phyloP scores from a whole-genome alignment of 2,888 invertebrate genomes.

The Drosophila ezoana region DNA sequence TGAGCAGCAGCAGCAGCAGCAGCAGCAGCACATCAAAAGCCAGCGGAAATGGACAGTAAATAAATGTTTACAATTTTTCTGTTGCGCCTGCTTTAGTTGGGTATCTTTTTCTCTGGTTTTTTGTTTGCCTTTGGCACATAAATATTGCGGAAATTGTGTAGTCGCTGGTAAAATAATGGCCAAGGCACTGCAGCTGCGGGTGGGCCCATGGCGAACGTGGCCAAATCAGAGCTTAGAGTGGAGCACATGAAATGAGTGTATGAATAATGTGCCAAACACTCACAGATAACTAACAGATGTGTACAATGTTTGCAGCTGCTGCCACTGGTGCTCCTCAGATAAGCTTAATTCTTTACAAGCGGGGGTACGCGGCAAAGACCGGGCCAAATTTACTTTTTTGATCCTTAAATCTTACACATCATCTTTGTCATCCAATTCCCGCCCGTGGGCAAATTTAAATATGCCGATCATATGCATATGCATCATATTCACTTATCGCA shows the following conservation, averaged over 20 bases:
- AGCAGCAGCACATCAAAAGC: slow-evolving; percentile 55
- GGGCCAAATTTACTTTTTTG: no score
- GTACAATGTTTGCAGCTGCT: slow-evolving; percentile 16
- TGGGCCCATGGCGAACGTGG: slow-evolving; percentile 25
- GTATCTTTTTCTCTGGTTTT: slow-evolving; percentile 24
- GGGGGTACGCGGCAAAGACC: no score
- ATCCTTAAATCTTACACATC: no score
- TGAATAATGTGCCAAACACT: slow-evolving; percentile 59
- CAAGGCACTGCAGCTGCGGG: slow-evolving; percentile 33
- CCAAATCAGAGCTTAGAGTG: slow-evolving; percentile 53
- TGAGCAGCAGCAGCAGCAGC: slow-evolving; percentile 1
- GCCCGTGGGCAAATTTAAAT: no score
- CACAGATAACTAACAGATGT: slow-evolving; percentile 11
- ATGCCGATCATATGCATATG: no score
- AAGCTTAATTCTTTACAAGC: slow-evolving; percentile 25
- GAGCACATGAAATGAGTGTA: slow-evolving; percentile 55
- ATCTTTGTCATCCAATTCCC: no score
- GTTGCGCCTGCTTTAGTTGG: slow-evolving; percentile 48
- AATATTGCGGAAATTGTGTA: slow-evolving; percentile 72
- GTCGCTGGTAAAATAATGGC: slow-evolving; percentile 54
- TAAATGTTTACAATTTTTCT: slow-evolving; percentile 79
- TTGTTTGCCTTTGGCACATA: slow-evolving; percentile 55
- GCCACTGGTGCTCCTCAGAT: slow-evolving; percentile 25
- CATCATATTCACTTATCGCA: no score
- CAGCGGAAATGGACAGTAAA: slow-evolving; percentile 80